phyloP scores from a whole-genome alignment of 1,140 invertebrate species.

The Cylas formicarius region DNA sequence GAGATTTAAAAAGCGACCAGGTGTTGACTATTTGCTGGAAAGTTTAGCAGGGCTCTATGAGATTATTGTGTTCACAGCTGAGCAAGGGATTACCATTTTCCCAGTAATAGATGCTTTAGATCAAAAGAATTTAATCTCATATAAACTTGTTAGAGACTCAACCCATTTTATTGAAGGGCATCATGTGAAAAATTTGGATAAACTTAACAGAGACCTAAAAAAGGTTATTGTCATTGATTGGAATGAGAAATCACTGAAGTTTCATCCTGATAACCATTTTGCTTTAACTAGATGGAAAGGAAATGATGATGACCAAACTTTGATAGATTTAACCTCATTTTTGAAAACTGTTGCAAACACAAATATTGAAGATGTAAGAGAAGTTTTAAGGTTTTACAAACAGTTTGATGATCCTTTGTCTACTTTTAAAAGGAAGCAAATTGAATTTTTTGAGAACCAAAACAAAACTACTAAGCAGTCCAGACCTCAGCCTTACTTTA shows the following conservation, averaged over 20 bases:
- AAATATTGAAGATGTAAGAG: constrained; percentile 87
- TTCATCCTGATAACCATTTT: constrained; percentile 84
- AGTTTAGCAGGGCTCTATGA: constrained; percentile 87
- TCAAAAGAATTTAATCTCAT: constrained; percentile 80
- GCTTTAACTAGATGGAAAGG: constrained; percentile 87
- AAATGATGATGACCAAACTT: constrained; percentile 78
- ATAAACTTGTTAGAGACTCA: constrained; percentile 89
- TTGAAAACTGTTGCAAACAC: constrained; percentile 82
- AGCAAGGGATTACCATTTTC: constrained; percentile 75
- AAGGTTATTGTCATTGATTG: constrained; percentile 97
- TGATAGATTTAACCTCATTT: constrained; percentile 88
- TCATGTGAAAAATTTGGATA: constrained; percentile 92
- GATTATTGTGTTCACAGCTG: constrained; percentile 94
- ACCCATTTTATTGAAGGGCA: constrained; percentile 93
- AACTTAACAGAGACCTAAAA: constrained; percentile 88
- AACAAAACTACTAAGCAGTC: constrained; percentile 10
- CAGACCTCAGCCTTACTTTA: too few relatives aligned
- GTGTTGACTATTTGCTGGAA: constrained; percentile 87
- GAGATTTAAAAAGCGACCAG: constrained; percentile 94
- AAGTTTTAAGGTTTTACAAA: constrained; percentile 86
- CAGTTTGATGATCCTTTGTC: constrained; percentile 90
- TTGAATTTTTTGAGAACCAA: constrained; percentile 40
- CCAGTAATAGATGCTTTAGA: constrained; percentile 90
- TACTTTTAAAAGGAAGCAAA: constrained; percentile 83
- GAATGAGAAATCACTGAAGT: constrained; percentile 78